Conservation (phyloP, 92 coral and sea anemone species). For the Heliopora coerulea region DNA sequence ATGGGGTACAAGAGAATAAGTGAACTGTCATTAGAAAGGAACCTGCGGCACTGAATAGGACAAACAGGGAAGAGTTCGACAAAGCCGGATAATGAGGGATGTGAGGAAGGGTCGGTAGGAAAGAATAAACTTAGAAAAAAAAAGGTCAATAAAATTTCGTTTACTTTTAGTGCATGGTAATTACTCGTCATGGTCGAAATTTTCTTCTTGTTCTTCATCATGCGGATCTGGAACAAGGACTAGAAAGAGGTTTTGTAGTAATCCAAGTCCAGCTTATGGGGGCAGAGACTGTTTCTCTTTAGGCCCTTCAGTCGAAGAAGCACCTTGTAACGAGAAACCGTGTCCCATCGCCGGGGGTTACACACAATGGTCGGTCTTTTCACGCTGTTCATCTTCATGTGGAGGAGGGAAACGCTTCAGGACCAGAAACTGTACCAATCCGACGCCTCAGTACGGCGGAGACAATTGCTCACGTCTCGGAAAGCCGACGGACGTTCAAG, state of each 20-base stretch:
- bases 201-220: slow-evolving; percentile 65
- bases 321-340: slow-evolving; percentile 49
- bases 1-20: too few relatives aligned
- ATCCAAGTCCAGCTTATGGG: slow-evolving; percentile 62
- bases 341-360: slow-evolving; percentile 79
- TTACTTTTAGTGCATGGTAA: slow-evolving; percentile 57
- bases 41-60: too few relatives aligned
- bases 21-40: too few relatives aligned
- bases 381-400: slow-evolving; percentile 64
- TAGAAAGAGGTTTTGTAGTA: slow-evolving; percentile 65
- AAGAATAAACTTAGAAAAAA: too few relatives aligned
- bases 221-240: slow-evolving; percentile 68
- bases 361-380: slow-evolving; percentile 72
- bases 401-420: slow-evolving; percentile 67
- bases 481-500: slow-evolving; percentile 30
- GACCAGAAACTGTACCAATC: slow-evolving; percentile 73
- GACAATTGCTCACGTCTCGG: slow-evolving; percentile 65
- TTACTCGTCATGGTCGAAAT: slow-evolving; percentile 71
- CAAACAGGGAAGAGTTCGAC: too few relatives aligned
- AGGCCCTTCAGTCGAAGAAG: slow-evolving; percentile 58
- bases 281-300: slow-evolving; percentile 63
- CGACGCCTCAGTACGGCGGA: slow-evolving; percentile 79
- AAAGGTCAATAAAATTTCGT: neutral
- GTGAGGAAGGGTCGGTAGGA: too few relatives aligned
- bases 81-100: too few relatives aligned